Percentiles rank a stretch among this genome's conserved stretches.
Conservation (phyloP, 2,113 vertebrate species). For the Eulemur macaco region DNA sequence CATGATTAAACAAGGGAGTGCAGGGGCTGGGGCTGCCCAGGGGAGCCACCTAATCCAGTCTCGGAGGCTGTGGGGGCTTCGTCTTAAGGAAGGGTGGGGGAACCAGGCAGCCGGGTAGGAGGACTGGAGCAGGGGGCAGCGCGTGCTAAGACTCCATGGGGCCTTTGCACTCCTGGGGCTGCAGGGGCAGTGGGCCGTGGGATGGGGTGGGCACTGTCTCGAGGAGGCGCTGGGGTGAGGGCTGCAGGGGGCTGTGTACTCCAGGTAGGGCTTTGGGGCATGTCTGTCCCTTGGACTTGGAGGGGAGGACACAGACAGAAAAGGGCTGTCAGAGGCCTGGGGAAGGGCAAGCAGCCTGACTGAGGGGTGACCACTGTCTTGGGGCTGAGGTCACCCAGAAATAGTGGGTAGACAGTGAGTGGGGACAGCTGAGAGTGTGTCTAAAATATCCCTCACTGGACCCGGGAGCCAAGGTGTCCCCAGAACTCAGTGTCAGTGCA, state of each 20-base stretch:
- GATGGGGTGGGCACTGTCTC: accelerated
- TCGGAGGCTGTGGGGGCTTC: neutral
- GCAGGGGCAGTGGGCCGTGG: accelerated
- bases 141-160: neutral
- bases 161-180: too few relatives aligned
- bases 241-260: accelerated
- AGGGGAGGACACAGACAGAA: neutral
- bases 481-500: accelerated
- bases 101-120: accelerated
- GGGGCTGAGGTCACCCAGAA: neutral
- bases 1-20: accelerated
- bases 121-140: accelerated
- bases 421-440: accelerated
- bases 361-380: accelerated
- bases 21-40: accelerated
- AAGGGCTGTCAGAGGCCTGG: neutral
- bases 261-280: neutral
- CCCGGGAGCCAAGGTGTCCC: neutral
- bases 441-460: too few relatives aligned
- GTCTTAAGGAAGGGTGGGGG: neutral
- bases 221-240: too few relatives aligned
- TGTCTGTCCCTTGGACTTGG: neutral
- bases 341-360: accelerated
- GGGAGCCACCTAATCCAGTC: neutral
- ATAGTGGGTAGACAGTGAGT: neutral